Conservation (phyloP, 2,113 vertebrate species). For the Emydocephalus ijimae region DNA sequence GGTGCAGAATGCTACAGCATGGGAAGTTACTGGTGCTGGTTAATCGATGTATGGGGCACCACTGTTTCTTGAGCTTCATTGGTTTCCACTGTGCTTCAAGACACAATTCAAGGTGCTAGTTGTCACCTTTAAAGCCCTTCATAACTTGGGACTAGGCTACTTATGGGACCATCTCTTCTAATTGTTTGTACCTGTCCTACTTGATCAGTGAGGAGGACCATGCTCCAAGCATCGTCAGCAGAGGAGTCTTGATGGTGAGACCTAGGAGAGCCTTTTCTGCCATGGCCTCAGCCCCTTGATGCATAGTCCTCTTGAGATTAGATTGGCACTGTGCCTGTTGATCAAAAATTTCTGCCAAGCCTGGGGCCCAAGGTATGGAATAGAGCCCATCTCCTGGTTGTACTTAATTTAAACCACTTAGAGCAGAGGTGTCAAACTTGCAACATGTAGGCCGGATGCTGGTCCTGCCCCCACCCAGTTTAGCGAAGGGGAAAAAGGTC, state of each 20-base stretch:
- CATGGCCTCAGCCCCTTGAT: neutral
- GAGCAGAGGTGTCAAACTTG: no score
- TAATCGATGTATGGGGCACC: neutral
- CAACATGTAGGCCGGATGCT: no score
- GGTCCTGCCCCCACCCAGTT: no score
- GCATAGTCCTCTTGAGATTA: neutral
- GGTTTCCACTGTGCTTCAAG: neutral
- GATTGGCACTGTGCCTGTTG: neutral
- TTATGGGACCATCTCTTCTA: neutral
- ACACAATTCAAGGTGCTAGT: neutral
- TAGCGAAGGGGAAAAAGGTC: no score
- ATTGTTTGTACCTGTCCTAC: neutral
- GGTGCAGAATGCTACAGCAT: neutral
- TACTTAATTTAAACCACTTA: no score
- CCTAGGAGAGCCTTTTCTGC: neutral
- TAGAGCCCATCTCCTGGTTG: neutral
- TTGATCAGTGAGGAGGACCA: neutral
- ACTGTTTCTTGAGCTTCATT: neutral
- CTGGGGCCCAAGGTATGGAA: neutral
- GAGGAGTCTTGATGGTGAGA: neutral
- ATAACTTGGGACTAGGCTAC: neutral
- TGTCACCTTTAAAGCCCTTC: neutral
- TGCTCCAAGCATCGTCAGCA: neutral
- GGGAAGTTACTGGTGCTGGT: neutral
- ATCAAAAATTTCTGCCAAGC: neutral